Conservation (phyloP, 1,140 invertebrate genomes). For the Magallana ariakensis region DNA sequence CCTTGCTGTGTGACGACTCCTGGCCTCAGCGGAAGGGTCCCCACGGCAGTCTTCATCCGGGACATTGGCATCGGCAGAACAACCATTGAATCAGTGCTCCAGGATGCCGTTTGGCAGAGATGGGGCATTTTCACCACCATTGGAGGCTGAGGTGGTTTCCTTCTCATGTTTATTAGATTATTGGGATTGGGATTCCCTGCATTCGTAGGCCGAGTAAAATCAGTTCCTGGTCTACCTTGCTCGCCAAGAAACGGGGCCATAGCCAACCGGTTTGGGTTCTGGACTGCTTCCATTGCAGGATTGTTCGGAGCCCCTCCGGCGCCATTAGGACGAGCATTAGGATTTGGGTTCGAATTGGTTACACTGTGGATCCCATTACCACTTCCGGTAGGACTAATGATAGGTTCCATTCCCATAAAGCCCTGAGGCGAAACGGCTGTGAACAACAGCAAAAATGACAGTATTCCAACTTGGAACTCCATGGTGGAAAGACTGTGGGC, state of each 20-base stretch:
- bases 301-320: slow-evolving; percentile 41
- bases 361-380: slow-evolving; percentile 24
- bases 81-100: slow-evolving; percentile 1
- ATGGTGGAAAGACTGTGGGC: slow-evolving; percentile 25
- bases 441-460: neutral
- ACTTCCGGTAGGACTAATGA: neutral
- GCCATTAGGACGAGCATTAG: slow-evolving; percentile 2
- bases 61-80: slow-evolving; percentile 35
- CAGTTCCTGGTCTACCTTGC: slow-evolving; percentile 21
- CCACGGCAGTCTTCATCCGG: slow-evolving; percentile 9
- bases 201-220: neutral
- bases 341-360: slow-evolving; percentile 8
- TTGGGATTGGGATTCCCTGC: neutral
- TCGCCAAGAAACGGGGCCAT: slow-evolving; percentile 38
- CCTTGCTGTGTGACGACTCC: slow-evolving; percentile 1
- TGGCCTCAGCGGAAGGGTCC: neutral
- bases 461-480: neutral
- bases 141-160: neutral
- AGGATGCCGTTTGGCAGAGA: neutral
- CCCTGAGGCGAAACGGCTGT: slow-evolving; percentile 9
- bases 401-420: neutral
- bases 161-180: slow-evolving; percentile 1
- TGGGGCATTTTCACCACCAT: neutral
- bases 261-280: slow-evolving; percentile 12
- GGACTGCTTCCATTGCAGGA: slow-evolving; percentile 35